Evolutionary conservation across 2,113 vertebrate genomes (phyloP), one percentile per base, ranked within the genome.

Genomic region (Psilopogon haemacephalus): DNA sequence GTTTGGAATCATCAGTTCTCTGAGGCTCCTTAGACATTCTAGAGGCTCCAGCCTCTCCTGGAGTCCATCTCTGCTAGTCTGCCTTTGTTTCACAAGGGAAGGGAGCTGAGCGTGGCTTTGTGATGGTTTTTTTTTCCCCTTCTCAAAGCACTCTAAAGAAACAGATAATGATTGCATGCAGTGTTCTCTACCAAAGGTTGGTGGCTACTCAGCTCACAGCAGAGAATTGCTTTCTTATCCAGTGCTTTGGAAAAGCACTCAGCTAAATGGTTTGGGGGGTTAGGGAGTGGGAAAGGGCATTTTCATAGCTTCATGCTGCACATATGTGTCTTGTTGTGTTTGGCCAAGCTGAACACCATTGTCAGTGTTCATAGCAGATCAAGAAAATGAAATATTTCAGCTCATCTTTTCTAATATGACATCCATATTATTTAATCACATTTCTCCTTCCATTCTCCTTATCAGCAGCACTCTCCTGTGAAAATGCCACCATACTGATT

Each of bases 1-100:
- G 70, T 93, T 94, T 97, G 67, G 74, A 82, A 91, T 95, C 71
- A 86, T 46, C 4, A 4, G 90, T 92, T 93, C 81, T 93, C 85
- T 92, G 92, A 97, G 96, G 33, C 78, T 96, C 84, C 89, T 96
- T 97, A 40, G 96, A 89, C 93, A 97, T 97, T 97, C 95, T 81
- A 71, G 89, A 96, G 88, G 90, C 87, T 42, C 93, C 86, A 95
- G 68, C 77, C 72, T 93, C 60, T 80, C 89, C 89, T 93, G 74
- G 94, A 96, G 96, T 95, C 95, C 4, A 32, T 92, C 59, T 95
- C 90, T 90, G 93, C 91, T 86, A 83, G 77, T 89, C 74, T 56
- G 19, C 60, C 86, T 97, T 96, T 97, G 54, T 95, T 95, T 90
- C 92, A 94, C 82, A 93, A 92, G 86, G 86, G 54, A 97, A 81